A percentile compares a stretch with the other conserved stretches of the same genome.
These are phyloP conservation scores for Drosophila mayri DNA, from an alignment of 1,140 invertebrate genomes.

Conservation along the genomic window DNA sequence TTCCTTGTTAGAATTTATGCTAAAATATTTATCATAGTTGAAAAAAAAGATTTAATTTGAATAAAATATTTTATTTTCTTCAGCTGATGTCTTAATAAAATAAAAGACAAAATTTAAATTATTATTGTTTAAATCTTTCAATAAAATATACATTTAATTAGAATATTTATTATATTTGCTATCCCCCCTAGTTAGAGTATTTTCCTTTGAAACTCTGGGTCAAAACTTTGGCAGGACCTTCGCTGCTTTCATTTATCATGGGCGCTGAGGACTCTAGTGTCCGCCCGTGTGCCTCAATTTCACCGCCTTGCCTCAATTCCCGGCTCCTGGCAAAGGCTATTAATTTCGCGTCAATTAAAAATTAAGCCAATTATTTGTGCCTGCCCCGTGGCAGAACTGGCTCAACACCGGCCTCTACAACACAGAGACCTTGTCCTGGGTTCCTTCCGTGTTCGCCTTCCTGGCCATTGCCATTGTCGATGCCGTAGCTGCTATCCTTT, in stretches of 20 bases:
- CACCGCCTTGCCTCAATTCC: conserved; percentile 24
- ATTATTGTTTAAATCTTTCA: background rate
- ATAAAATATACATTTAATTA: background rate
- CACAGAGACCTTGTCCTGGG: conserved; percentile 47
- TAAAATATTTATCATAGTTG: too few relatives aligned
- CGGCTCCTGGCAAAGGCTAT: conserved; percentile 64
- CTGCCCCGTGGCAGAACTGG: conserved; percentile 37
- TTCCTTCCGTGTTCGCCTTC: conserved; percentile 9
- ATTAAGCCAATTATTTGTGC: conserved; percentile 83
- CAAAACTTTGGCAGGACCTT: conserved; percentile 33
- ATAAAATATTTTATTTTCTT: too few relatives aligned
- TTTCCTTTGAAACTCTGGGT: conserved; percentile 20
- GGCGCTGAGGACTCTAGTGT: conserved; percentile 20
- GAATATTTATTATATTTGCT: background rate
- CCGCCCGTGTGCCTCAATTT: conserved; percentile 32
- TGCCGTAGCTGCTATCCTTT: conserved; percentile 22
- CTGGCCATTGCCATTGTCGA: conserved; percentile 1
- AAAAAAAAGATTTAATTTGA: too few relatives aligned
- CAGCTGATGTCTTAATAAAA: too few relatives aligned
- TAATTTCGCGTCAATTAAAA: conserved; percentile 83
- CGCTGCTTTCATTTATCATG: conserved; percentile 58
- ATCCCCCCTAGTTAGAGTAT: conserved; percentile 12
- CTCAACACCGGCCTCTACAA: conserved; percentile 34
- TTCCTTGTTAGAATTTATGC: too few relatives aligned
- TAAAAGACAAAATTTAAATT: background rate